Conservation (phyloP, 2,113 vertebrate species). For the Columba livia region DNA sequence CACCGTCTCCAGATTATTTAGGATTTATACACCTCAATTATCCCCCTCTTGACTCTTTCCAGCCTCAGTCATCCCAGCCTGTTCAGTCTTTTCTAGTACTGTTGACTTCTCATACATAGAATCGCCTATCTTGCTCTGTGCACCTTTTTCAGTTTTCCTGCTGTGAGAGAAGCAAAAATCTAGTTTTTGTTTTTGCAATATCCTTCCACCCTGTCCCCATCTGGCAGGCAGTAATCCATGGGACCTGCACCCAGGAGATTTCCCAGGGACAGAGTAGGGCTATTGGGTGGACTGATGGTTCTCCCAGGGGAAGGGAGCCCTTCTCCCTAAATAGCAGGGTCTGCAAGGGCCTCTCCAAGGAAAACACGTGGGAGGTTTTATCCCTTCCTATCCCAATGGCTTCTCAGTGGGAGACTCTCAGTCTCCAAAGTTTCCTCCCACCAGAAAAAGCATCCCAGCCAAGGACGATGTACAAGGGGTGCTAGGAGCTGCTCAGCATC, state of each 20-base stretch:
- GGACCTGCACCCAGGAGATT: rapidly evolving
- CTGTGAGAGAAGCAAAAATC: background rate
- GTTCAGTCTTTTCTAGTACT: background rate
- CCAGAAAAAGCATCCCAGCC: background rate
- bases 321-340: background rate
- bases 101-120: background rate
- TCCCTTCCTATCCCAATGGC: background rate
- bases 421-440: background rate
- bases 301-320: background rate
- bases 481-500: background rate
- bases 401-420: background rate
- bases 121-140: background rate
- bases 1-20: background rate
- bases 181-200: background rate
- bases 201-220: background rate
- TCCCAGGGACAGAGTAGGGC: background rate
- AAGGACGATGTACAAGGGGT: background rate
- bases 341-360: background rate
- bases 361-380: background rate
- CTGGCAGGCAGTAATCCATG: background rate
- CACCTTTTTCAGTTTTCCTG: background rate
- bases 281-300: rapidly evolving
- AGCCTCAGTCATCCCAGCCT: background rate
- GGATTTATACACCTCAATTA: background rate
- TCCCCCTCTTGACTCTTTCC: background rate